phyloP scores from a whole-genome alignment of 1,140 invertebrate species.

The Meloidogyne exigua region DNA sequence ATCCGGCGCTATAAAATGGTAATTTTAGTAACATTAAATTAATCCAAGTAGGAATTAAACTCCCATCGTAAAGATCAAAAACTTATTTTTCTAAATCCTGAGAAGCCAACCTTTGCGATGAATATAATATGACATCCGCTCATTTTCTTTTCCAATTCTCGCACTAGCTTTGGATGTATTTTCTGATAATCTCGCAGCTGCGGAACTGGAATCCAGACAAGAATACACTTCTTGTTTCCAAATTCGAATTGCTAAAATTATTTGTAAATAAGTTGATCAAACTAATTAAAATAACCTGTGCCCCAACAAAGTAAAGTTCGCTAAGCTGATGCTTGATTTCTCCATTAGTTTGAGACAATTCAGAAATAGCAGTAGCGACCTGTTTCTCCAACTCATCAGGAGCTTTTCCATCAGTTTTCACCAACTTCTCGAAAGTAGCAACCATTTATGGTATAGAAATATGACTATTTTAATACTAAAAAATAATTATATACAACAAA shows the following conservation, averaged over 20 bases:
- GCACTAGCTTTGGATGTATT: conserved; percentile 88
- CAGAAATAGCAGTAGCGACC: conserved; percentile 84
- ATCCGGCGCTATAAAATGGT: conserved; percentile 79
- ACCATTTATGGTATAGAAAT: conserved; percentile 29
- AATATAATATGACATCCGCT: conserved; percentile 98
- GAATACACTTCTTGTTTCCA: conserved; percentile 88
- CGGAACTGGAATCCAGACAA: conserved; percentile 97
- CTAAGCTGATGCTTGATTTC: conserved; percentile 91
- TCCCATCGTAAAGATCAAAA: too few species aligned
- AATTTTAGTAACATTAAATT: not conserved
- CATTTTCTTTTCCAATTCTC: conserved; percentile 99
- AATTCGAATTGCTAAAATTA: conserved; percentile 75
- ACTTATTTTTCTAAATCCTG: not conserved
- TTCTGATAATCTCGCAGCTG: conserved; percentile 96
- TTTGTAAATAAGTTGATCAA: not conserved
- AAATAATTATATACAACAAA: too few species aligned
- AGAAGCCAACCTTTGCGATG: conserved; percentile 72
- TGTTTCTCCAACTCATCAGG: conserved; percentile 58
- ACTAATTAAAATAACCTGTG: conserved; percentile 71
- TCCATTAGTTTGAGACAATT: conserved; percentile 86
- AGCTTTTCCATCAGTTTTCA: conserved; percentile 60
- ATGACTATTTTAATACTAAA: too few species aligned
- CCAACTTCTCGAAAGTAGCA: conserved; percentile 51
- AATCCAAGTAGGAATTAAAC: too few species aligned
- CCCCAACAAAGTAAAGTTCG: conserved; percentile 92